Base-by-base conservation (phyloP, 2,113 vertebrate genomes). In the Orcinus orca region DNA sequence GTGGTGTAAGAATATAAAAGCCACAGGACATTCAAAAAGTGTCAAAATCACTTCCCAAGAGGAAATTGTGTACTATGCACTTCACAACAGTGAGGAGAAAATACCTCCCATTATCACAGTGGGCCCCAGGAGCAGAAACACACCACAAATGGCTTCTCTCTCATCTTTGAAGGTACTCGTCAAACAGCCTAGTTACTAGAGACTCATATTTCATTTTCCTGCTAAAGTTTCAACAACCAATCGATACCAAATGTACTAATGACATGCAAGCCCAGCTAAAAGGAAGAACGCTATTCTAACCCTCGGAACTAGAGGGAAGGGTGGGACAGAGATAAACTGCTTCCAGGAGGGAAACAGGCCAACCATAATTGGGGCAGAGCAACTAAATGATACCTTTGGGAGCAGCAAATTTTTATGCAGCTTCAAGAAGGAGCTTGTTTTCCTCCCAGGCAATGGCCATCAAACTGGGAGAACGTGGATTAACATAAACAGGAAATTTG, bases 11-110 rank as follows among this genome's bases (percentile, higher is more conserved):
- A 94, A 94, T 67, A n/a, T 92, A 93, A 96, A 97, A 96, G 80
- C 96, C 80, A 92, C 53, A 96, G 76, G 92, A 95, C 88, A 84
- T 95, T 90, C 96, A 58, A 25, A 85, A 96, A 85, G 77, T 94
- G 92, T 97, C 95, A 97, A 94, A 97, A 97, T 88, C 90, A 63
- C 90, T 95, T 90, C 76, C 76, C 21, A 38, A 73, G 55, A 92
- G 76, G 33, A 94, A 71, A 31, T 11, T 1, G 41, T 79, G 62
- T 84, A 76, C 70, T 9, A 7, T 17, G 58, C 53, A 92, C 87
- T 92, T 92, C 62, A 29, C 88, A 96, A 95, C 31, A 89, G 58
- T 13, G 21, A 63, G n/a, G 91, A 90, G 80, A 97, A 97, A 98
- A 94, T 71, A 31, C 29, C 31, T 85, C 55, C 92, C 73, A 73